Base-by-base conservation (phyloP, 2,888 invertebrate genomes). In the Andrena dorsata region DNA sequence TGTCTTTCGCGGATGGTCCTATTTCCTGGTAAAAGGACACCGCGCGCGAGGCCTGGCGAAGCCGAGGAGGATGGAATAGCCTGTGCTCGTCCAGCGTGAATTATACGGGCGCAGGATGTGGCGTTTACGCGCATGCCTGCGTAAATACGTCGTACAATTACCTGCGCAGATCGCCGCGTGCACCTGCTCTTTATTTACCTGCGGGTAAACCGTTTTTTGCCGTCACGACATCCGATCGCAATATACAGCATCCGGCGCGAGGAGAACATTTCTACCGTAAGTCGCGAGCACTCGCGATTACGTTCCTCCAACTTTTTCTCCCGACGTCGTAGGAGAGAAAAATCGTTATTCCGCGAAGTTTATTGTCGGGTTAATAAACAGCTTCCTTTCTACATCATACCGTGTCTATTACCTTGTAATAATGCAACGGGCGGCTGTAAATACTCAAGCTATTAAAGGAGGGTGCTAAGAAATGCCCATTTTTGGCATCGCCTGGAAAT, bases 101-200 rank as follows among this genome's bases (percentile, higher is more conserved):
- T 74, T 75, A 83, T 71, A 79, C 60, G 69, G 49, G 74, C 60
- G 35, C 70, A 86, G 72, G 76, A 86, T 76, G 83, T 35, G 49
- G 47, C 80, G 68, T 78, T 86, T 76, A 74, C 72, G 68, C 66
- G 76, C 81, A 79, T 79, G 65, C 77, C 76, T 66, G 47, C 81
- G 79, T 86, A 82, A 86, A 82, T 84, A 81, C 82, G 53, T 63
- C 47, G 77, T 71, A 75, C 80, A 82, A 87, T 86, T 86, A 86
- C 60, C 73, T 7, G 41, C 7, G 76, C 71, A 35, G 49, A 73
- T 65, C 49, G 66, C 61, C 60, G n/a, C 70, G 23, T 61, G 79
- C 87, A 87, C 84, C 86, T 86, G 87, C 77, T 80, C 86, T 74
- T 79, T 82, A 86, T 84, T 86, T 86, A 82, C 80, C 75, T 32